Conservation (phyloP, 1,140 invertebrate species). For the honey bee (Apis mellifera) region Amel_HAv3.1 CM009939.2:8390501-8391000, state of each 20-base stretch:
- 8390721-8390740: slow-evolving; percentile 17
- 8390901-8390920: not conserved
- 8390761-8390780: slow-evolving; percentile 48
- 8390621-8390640: slow-evolving; percentile 5
- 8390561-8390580: not conserved
- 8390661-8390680: not conserved
- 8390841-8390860: slow-evolving; percentile 27
- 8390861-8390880: slow-evolving; percentile 11
- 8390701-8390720: not conserved
- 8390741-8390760: slow-evolving; percentile 47
- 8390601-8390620: not conserved
- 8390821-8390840: slow-evolving; percentile 34
- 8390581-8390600: not conserved
- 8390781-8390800: slow-evolving; percentile 32
- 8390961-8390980: slow-evolving; percentile 4
- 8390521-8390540: not conserved
- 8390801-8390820: slow-evolving; percentile 28
- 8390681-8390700: slow-evolving; percentile 18
- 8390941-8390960: not conserved
- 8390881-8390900: not conserved
- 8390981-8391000: not conserved
- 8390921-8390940: not conserved
- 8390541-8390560: not conserved
- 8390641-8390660: not conserved
- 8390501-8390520: not conserved